phyloP scores from a whole-genome alignment of 2,113 vertebrate genomes.

The Zeus faber region DNA sequence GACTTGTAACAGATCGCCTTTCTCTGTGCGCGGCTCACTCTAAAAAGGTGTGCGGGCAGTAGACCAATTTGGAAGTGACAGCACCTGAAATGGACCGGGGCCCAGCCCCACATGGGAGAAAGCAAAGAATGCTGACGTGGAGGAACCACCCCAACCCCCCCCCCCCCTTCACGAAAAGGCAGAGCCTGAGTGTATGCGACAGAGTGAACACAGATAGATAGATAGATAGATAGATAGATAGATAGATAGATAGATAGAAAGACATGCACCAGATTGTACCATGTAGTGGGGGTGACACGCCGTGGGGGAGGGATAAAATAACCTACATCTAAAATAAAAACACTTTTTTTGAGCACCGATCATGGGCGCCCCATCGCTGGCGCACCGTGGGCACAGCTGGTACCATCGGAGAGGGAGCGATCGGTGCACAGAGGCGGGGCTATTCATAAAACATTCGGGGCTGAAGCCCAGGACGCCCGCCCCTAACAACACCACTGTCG shows the following conservation, averaged over 20 bases:
- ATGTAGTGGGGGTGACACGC: constrained; percentile 40
- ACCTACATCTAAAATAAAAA: no score
- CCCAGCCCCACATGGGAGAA: constrained; percentile 40
- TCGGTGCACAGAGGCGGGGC: no score
- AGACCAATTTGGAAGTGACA: constrained; percentile 52
- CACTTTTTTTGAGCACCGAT: no score
- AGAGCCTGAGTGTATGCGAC: constrained; percentile 21
- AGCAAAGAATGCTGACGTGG: constrained; percentile 57
- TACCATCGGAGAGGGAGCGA: no score
- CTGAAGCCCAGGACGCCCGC: no score
- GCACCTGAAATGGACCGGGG: constrained; percentile 48
- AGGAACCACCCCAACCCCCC: constrained; percentile 38
- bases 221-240: not conserved
- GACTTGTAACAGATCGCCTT: no score
- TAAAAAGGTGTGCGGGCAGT: constrained; percentile 45
- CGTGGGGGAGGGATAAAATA: no score
- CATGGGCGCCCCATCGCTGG: no score
- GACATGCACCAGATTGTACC: not conserved
- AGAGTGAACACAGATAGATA: constrained; percentile 19
- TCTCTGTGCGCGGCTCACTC: no score
- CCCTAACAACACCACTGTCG: no score
- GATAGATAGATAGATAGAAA: not conserved
- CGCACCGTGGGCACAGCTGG: no score
- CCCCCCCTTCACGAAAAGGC: constrained; percentile 14
- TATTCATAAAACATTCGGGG: no score